Base-by-base conservation (phyloP, 2,888 invertebrate species). In the Eilema depressum region DNA sequence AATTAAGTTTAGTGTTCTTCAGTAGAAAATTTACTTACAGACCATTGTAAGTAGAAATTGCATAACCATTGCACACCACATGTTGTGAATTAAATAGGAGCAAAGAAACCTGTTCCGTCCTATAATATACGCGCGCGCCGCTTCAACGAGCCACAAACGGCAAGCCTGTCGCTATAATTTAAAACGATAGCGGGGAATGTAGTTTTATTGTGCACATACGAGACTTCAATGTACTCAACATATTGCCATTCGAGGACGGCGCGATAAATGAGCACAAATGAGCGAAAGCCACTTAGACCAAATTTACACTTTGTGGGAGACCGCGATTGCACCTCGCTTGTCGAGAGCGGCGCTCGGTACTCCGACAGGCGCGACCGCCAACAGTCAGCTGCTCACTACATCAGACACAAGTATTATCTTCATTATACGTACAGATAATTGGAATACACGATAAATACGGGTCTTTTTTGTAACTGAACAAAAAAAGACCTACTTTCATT, bases 301-400 rank as follows among this genome's bases (percentile, higher is more conserved):
- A 94, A 94, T 95, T 94, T 94, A 95, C 92, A 91, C 95, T 95
- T 93, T 88, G 95, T 93, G 95, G 95, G 95, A 95, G 95, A 94
- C 91, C 92, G 87, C 89, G 89, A 83, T 79, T 86, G 88, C 88
- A 89, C 79, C 87, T 84, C 84, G 87, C 74, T 77, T 78, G 83
- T 78, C 81, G 86, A 85, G 87, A 79, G 82, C 83, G 74, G 78
- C 73, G 81, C 83, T 78, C 82, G 74, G 83, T 82, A 81, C 81
- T 80, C 81, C 77, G 83, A 83, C 84, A 74, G 83, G 83, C 85
- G 85, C 84, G 86, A 73, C 76, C 69, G 78, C 77, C 80, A 79
- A 70, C 83, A 86, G 88, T 93, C 95, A 93, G 94, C 94, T 94
- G 94, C 93, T 93, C 83, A 82, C 86, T 84, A 85, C 84, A 87